phyloP scores from a whole-genome alignment of 1,140 invertebrate genomes.

The Zaprionus lachaisei region DNA sequence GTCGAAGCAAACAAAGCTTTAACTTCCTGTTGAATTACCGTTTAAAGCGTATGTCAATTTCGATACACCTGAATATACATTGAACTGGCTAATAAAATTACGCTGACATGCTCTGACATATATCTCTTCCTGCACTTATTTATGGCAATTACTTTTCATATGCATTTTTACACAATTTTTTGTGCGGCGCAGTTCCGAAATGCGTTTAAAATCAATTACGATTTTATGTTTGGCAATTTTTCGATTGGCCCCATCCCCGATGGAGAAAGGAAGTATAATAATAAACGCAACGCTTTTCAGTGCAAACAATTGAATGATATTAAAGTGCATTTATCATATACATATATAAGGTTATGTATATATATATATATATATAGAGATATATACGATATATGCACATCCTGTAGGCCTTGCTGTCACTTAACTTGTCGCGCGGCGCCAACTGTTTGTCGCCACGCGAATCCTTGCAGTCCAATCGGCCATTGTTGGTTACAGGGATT shows the following conservation, averaged over 20 bases:
- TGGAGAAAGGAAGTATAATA: slow-evolving; percentile 29
- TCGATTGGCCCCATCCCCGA: not conserved
- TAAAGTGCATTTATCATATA: slow-evolving; percentile 43
- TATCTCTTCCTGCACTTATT: slow-evolving; percentile 62
- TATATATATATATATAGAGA: not conserved
- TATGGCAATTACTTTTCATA: slow-evolving; percentile 56
- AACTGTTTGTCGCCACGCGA: slow-evolving; percentile 58
- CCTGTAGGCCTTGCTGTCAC: slow-evolving; percentile 49
- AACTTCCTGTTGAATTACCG: not conserved
- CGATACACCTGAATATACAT: not conserved
- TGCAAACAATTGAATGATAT: slow-evolving; percentile 47
- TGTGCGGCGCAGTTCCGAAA: not conserved
- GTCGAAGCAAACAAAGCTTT: too few species aligned
- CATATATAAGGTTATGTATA: slow-evolving; percentile 4
- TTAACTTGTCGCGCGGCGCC: slow-evolving; percentile 56
- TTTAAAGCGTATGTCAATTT: slow-evolving; percentile 8
- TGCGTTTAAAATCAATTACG: slow-evolving; percentile 29
- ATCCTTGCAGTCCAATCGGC: slow-evolving; percentile 28
- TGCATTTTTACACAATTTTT: slow-evolving; percentile 55
- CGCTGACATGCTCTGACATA: slow-evolving; percentile 43
- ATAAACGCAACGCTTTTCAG: slow-evolving; percentile 58
- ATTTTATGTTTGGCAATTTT: slow-evolving; percentile 7
- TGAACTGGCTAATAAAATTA: slow-evolving; percentile 44
- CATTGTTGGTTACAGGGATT: slow-evolving; percentile 67
- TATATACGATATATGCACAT: not conserved